Evolutionary conservation across 2,888 invertebrate genomes (phyloP).

Genomic region (Lepidochrysops patricia): DNA sequence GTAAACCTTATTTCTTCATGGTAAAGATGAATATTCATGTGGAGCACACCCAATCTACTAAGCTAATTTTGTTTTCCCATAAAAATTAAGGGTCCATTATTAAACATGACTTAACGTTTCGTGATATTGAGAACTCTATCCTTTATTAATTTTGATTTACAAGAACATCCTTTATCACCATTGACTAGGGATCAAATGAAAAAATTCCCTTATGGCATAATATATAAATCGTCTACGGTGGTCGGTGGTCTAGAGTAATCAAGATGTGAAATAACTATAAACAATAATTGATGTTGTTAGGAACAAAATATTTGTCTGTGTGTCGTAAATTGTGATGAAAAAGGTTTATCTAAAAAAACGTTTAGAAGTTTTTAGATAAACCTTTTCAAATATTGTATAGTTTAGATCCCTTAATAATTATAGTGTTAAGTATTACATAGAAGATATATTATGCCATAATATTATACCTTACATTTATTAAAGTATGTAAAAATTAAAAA

Average conservation of each 20-base stretch:
- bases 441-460: too few species aligned
- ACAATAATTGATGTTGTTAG: constrained; percentile 9
- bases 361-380: not conserved
- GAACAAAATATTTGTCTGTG: constrained; percentile 9
- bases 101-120: constrained; percentile 8
- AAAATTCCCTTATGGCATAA: not conserved
- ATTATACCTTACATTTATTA: too few species aligned
- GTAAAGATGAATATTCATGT: not conserved
- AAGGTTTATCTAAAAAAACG: not conserved
- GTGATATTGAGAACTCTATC: constrained; percentile 4
- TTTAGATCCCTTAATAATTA: not conserved
- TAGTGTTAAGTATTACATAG: too few species aligned
- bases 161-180: not conserved
- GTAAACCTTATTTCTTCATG: not conserved
- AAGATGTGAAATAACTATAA: constrained; percentile 4
- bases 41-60: not conserved
- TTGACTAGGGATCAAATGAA: not conserved
- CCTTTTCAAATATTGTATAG: too few species aligned
- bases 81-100: constrained; percentile 9
- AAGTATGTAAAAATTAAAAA: too few species aligned
- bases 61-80: constrained; percentile 8
- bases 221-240: not conserved
- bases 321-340: not conserved
- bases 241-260: constrained; percentile 10
- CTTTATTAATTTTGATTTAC: not conserved